Percentiles rank a stretch among this genome's conserved stretches.
Evolutionary conservation across 2,797 vertebrate genomes (phyloP).

Genomic region (Channa striata): DNA sequence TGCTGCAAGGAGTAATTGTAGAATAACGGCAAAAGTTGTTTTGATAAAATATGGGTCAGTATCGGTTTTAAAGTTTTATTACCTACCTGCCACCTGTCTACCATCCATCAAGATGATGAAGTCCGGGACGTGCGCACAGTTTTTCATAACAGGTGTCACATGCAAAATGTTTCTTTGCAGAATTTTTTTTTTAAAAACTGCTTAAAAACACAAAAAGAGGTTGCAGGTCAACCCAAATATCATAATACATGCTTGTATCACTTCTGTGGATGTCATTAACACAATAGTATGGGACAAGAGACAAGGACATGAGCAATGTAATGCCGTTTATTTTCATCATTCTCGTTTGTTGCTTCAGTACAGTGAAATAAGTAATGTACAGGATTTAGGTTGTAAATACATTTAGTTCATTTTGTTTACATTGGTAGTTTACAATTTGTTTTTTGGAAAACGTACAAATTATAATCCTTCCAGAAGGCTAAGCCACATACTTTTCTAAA

Average conservation of each 20-base stretch:
- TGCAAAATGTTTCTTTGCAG: not conserved
- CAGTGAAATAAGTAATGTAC: conserved; percentile 15
- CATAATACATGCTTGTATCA: too few relatives aligned
- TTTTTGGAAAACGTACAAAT: conserved; percentile 25
- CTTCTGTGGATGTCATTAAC: not conserved
- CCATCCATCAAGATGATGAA: too few relatives aligned
- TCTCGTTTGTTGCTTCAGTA: conserved; percentile 24
- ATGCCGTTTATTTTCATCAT: conserved; percentile 57
- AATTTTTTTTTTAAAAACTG: too few relatives aligned
- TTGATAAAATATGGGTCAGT: too few relatives aligned
- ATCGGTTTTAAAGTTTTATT: not conserved
- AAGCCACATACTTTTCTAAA: conserved; percentile 23
- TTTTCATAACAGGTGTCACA: not conserved
- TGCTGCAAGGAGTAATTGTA: not conserved
- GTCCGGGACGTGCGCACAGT: too few relatives aligned
- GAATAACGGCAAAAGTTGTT: conserved; percentile 19
- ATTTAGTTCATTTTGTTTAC: conserved; percentile 29
- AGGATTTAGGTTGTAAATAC: conserved; percentile 26
- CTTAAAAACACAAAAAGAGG: not conserved
- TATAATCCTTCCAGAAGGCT: not conserved
- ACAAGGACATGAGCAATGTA: conserved; percentile 21
- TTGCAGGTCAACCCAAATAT: too few relatives aligned
- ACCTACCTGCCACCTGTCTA: not conserved
- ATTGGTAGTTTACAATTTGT: conserved; percentile 4
- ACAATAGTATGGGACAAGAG: conserved; percentile 2